phyloP scores from a whole-genome alignment of 1,140 invertebrate species.

The Aleiodes sp. region DNA sequence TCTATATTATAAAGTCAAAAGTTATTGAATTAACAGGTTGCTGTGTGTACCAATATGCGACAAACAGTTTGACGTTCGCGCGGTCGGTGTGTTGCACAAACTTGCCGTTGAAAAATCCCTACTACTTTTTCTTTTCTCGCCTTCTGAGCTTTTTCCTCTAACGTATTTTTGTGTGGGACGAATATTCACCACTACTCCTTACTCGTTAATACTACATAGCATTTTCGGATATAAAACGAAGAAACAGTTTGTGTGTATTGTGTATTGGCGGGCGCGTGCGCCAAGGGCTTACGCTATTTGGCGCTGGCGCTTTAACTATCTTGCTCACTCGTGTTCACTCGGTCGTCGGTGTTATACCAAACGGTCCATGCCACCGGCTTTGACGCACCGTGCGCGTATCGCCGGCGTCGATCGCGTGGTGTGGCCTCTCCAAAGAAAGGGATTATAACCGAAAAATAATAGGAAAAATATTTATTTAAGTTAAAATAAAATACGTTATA shows the following conservation, averaged over 20 bases:
- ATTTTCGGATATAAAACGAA: constrained; percentile 1
- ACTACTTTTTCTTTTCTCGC: not conserved
- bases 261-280: constrained; percentile 29
- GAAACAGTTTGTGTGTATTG: not conserved
- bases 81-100: not conserved
- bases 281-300: constrained; percentile 2
- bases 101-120: not conserved
- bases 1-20: too few species aligned
- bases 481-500: not conserved
- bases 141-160: not conserved
- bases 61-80: not conserved
- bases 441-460: not conserved
- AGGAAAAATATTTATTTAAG: not conserved
- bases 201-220: not conserved
- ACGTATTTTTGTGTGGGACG: constrained; percentile 10
- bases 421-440: not conserved
- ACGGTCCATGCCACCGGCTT: constrained; percentile 36
- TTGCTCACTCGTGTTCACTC: constrained; percentile 32
- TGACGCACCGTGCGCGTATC: constrained; percentile 35
- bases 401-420: constrained; percentile 39
- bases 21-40: constrained; percentile 13
- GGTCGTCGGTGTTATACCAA: constrained; percentile 24
- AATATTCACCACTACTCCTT: constrained; percentile 29
- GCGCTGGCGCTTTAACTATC: constrained; percentile 8
- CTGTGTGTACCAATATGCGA: not conserved